Percentiles rank a stretch among this genome's conserved stretches.
Evolutionary conservation across 35 echinoderm and acorn worm genomes (phyloP).

Genomic region (Hemicentrotus pulcherrimus): DNA sequence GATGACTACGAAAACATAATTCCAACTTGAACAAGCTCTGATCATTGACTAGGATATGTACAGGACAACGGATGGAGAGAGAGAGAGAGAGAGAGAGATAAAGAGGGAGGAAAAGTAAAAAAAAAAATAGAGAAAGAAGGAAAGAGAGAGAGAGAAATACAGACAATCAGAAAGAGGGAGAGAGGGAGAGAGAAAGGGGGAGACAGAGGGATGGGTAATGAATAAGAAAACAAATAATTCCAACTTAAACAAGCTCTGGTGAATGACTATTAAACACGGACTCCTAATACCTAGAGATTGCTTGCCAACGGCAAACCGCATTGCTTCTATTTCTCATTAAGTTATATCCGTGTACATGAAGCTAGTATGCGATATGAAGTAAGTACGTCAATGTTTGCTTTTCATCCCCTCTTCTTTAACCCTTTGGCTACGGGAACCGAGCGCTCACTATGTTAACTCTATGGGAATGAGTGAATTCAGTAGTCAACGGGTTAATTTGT

Average conservation of each 20-base stretch:
- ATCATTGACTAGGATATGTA: not conserved
- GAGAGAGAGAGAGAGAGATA: not conserved
- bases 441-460: too few relatives aligned
- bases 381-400: not conserved
- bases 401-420: not conserved
- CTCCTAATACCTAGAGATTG: not conserved
- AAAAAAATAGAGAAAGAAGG: too few relatives aligned
- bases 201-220: not conserved
- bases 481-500: too few relatives aligned
- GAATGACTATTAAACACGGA: not conserved
- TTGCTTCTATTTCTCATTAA: not conserved
- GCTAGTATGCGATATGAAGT: not conserved
- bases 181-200: not conserved
- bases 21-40: not conserved
- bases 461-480: too few relatives aligned
- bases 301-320: not conserved
- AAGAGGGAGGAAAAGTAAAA: not conserved
- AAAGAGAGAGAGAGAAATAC: not conserved
- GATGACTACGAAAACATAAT: not conserved
- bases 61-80: too few relatives aligned
- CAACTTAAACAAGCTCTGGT: not conserved
- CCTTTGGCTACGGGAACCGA: too few relatives aligned
- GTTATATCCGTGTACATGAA: conserved; percentile 8
- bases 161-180: not conserved
- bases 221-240: not conserved